Evolutionary conservation across 2,113 vertebrate genomes (phyloP).

Genomic region (Microcebus murinus): DNA sequence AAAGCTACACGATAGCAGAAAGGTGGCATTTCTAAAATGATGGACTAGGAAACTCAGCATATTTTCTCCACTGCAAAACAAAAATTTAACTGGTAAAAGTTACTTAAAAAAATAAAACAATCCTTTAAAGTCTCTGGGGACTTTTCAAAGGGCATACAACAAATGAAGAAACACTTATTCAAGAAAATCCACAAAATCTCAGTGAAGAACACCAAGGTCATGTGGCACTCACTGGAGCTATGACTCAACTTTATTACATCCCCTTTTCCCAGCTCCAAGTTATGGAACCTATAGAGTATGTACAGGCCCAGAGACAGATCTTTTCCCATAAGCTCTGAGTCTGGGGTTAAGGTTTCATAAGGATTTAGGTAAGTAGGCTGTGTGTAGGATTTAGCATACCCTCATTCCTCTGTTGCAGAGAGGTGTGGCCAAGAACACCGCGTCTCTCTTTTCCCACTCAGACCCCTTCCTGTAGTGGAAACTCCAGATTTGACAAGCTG

Average conservation of each 20-base stretch:
- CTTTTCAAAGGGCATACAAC: background rate
- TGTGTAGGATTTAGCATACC: fast-evolving
- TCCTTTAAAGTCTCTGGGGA: background rate
- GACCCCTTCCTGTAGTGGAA: background rate
- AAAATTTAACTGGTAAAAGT: background rate
- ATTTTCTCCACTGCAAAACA: background rate
- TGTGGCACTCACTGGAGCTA: background rate
- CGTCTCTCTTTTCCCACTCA: no score
- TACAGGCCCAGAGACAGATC: background rate
- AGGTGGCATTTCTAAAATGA: background rate
- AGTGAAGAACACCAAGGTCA: background rate
- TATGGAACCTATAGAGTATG: background rate
- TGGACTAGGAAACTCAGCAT: background rate
- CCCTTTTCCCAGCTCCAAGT: background rate
- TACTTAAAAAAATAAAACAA: background rate
- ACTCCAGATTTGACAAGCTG: background rate
- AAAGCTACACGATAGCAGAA: background rate
- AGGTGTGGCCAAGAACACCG: background rate
- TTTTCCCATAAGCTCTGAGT: background rate
- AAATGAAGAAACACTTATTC: background rate
- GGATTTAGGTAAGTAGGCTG: background rate
- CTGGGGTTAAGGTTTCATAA: background rate
- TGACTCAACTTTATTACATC: background rate
- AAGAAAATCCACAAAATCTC: background rate
- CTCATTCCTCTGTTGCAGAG: background rate